Conservation (phyloP, 2,113 vertebrate genomes). For the Tapirus terrestris region DNA sequence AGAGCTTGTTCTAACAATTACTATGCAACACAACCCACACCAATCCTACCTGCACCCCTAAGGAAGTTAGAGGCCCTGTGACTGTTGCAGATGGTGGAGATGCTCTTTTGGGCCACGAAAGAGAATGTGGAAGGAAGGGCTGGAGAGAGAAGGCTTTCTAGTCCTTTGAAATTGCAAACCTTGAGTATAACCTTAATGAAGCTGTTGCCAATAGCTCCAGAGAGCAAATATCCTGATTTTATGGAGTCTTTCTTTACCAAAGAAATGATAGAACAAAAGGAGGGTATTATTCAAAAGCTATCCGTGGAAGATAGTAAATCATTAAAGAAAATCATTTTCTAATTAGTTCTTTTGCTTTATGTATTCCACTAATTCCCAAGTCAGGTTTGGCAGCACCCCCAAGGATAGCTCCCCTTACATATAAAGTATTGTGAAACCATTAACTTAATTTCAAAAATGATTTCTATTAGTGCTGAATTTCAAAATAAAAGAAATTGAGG, state of each 20-base stretch:
- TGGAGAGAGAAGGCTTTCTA: background rate
- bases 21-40: background rate
- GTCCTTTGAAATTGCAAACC: background rate
- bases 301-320: background rate
- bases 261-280: background rate
- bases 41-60: background rate
- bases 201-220: background rate
- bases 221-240: background rate
- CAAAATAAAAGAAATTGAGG: background rate
- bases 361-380: background rate
- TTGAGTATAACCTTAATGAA: background rate
- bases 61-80: background rate
- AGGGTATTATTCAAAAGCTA: background rate
- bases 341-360: background rate
- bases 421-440: background rate
- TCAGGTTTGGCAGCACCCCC: background rate
- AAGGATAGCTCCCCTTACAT: background rate
- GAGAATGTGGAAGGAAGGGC: background rate
- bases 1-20: background rate
- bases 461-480: background rate
- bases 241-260: background rate
- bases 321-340: background rate
- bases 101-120: background rate
- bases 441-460: constrained; percentile 34
- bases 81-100: background rate